A percentile compares a stretch with the other conserved stretches of the same genome.
These are phyloP conservation scores for Drosophila erecta DNA, from an alignment of 1,140 invertebrate genomes.

Conservation along the genomic window DNA sequence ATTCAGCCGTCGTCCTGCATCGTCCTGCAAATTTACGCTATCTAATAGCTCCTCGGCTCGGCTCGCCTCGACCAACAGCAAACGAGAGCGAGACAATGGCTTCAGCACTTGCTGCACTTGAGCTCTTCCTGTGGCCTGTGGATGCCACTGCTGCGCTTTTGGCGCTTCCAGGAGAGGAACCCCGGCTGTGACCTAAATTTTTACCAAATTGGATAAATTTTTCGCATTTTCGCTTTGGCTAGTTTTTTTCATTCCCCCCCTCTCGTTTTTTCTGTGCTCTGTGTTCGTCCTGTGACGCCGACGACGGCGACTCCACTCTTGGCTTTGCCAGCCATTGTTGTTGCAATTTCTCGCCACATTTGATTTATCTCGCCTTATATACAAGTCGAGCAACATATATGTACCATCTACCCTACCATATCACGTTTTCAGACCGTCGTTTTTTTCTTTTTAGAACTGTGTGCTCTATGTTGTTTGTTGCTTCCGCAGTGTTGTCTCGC, in stretches of 20 bases:
- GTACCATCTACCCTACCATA: slow-evolving; percentile 56
- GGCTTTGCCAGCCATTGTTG: slow-evolving; percentile 55
- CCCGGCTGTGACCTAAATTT: slow-evolving; percentile 83
- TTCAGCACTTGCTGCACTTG: slow-evolving; percentile 75
- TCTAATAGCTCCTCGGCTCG: slow-evolving; percentile 49
- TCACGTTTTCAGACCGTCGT: slow-evolving; percentile 43
- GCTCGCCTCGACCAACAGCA: slow-evolving; percentile 12
- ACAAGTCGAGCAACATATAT: slow-evolving; percentile 45
- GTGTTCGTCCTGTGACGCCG: slow-evolving; percentile 31
- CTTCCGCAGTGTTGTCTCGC: slow-evolving; percentile 33
- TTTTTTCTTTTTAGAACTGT: slow-evolving; percentile 21
- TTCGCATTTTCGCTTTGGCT: slow-evolving; percentile 80
- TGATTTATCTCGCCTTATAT: slow-evolving; percentile 81
- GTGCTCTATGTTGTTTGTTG: slow-evolving; percentile 50
- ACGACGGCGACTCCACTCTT: slow-evolving; percentile 40
- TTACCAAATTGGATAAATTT: slow-evolving; percentile 84
- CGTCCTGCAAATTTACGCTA: slow-evolving; percentile 50
- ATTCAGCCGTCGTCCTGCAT: slow-evolving; percentile 8
- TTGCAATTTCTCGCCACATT: slow-evolving; percentile 83
- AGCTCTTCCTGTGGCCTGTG: slow-evolving; percentile 68
- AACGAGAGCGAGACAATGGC: slow-evolving; percentile 70
- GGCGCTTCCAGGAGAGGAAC: slow-evolving; percentile 54
- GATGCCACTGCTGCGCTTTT: slow-evolving; percentile 73
- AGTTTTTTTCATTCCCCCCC: slow-evolving; percentile 21
- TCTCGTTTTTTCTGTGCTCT: background rate